Conservation (phyloP, 2,888 invertebrate species). For the Eupithecia insigniata region DNA sequence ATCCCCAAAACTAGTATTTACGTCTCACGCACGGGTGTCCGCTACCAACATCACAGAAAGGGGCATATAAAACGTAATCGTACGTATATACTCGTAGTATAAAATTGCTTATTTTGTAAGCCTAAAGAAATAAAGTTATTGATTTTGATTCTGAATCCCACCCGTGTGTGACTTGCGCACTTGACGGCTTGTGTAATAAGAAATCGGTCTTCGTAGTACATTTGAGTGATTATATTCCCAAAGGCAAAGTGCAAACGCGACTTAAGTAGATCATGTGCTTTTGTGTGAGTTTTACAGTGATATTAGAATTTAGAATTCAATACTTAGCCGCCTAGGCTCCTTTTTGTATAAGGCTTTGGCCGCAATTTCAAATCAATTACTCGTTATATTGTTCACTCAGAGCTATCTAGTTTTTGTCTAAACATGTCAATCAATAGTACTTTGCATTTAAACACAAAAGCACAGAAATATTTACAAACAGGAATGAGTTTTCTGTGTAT, state of each 20-base stretch:
- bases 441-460: constrained; percentile 27
- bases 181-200: too few species aligned
- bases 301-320: constrained; percentile 60
- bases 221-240: constrained; percentile 1
- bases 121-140: too few species aligned
- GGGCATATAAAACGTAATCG: too few species aligned
- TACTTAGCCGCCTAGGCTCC: constrained; percentile 16
- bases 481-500: constrained; percentile 20
- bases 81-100: too few species aligned
- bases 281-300: constrained; percentile 66
- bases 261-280: constrained; percentile 58
- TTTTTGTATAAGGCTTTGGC: constrained; percentile 14
- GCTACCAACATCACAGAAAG: too few species aligned
- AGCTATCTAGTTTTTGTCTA: neutral
- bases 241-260: constrained; percentile 7
- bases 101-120: too few species aligned
- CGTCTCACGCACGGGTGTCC: too few species aligned
- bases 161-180: too few species aligned
- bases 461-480: constrained; percentile 19
- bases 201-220: neutral
- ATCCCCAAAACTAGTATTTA: too few species aligned
- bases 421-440: neutral
- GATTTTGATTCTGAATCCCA: too few species aligned
- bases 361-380: constrained; percentile 16
- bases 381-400: neutral